Evolutionary conservation across 2,113 vertebrate species (phyloP), one percentile per base, ranked within the genome.

Genomic region (Paracanthobrama guichenoti): DNA sequence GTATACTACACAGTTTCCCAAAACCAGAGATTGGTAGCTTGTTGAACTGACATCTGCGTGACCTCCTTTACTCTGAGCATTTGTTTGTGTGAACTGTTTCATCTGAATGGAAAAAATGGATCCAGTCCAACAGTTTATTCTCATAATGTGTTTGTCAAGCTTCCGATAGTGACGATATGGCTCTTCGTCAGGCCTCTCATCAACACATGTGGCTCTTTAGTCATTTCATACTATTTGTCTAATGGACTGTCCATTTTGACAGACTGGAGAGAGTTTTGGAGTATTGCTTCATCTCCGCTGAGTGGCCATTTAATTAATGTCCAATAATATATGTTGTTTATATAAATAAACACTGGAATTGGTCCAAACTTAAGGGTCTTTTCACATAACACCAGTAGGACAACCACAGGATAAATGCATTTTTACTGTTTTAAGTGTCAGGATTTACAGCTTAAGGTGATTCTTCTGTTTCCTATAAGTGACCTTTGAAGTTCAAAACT

Each of bases 81-180:
- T 77, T 78, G 87, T 89, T 87, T 86, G 87, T 89, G 87, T 89
- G 79, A 90, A 86, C 86, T 85, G 60, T 73, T 67, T 86, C 82
- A 85, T 87, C 82, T 87, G 71, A 91, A 92, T 90, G 77, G 87
- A 84, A 88, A 86, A 89, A 85, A 87, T 93, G 91, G 92, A 93
- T 86, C 73, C 87, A 84, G 85, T 94, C 92, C 92, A 93, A 57
- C 4, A 75, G 71, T 87, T 86, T 92, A 91, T 88, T 88, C 91
- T 89, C 89, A 91, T 89, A 66, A 77, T 78, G 69, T 81, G 82
- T 85, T 88, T 71, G 59, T 85, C 6, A 84, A 87, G 90, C 86
- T 89, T 88, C 88, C 84, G 89, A 89, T 89, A 80, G 66, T 81
- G 62, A 79, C 22, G 57, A 50, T 79, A 31, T 39, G 46, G 77